Conservation (phyloP, 2,797 vertebrate species). For the Myripristis murdjan region DNA sequence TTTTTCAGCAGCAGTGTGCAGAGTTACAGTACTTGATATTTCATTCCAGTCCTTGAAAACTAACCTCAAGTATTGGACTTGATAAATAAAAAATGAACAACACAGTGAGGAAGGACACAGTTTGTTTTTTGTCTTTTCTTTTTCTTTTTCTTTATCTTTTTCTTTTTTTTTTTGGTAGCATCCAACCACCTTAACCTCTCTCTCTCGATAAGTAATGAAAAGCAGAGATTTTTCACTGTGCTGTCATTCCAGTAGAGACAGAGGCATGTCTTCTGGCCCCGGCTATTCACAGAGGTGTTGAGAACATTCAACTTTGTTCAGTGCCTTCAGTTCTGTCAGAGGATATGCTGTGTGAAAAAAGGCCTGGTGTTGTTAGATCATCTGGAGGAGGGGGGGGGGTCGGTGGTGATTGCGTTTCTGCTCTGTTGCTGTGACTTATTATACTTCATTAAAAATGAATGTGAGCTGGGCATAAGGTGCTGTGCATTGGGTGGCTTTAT, state of each 20-base stretch:
- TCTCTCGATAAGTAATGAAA: slow-evolving; percentile 27
- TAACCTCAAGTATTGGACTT: slow-evolving; percentile 39
- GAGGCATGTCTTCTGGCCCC: slow-evolving; percentile 34
- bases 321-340: slow-evolving; percentile 38
- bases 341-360: slow-evolving; percentile 42
- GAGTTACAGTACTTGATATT: slow-evolving; percentile 34
- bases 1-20: slow-evolving; percentile 14
- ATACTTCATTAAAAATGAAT: slow-evolving; percentile 84
- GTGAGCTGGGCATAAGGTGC: slow-evolving; percentile 76
- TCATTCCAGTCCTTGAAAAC: slow-evolving; percentile 29
- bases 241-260: slow-evolving; percentile 26
- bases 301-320: slow-evolving; percentile 43
- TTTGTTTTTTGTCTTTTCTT: too few relatives aligned
- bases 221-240: slow-evolving; percentile 1
- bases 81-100: slow-evolving; percentile 52
- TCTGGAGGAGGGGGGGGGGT: slow-evolving; percentile 54
- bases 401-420: slow-evolving; percentile 70
- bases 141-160: too few relatives aligned
- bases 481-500: slow-evolving; percentile 66
- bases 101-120: background rate
- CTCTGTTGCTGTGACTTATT: slow-evolving; percentile 78
- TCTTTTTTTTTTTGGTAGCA: too few relatives aligned
- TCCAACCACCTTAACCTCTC: slow-evolving; percentile 8
- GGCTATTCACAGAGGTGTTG: slow-evolving; percentile 65
- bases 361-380: slow-evolving; percentile 68